Percentiles rank a stretch among this genome's conserved stretches.
Conservation (phyloP, 2,888 invertebrate species). For the Mechanitis messenoides region DNA sequence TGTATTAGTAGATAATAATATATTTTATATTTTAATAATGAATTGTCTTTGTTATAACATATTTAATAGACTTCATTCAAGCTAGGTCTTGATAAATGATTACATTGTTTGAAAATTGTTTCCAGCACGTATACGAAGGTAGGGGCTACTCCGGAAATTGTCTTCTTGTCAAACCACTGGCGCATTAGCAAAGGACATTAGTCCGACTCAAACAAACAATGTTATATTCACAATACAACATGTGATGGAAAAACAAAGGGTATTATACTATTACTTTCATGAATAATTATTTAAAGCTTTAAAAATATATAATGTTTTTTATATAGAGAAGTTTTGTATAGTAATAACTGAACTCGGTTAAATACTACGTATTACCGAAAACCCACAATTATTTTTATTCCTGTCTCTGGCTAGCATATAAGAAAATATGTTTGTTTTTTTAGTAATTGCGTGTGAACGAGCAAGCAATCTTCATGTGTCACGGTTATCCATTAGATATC, state of each 20-base stretch:
- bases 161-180: conserved; percentile 64
- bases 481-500: conserved; percentile 58
- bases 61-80: neutral
- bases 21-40: too few species aligned
- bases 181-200: conserved; percentile 70
- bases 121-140: conserved; percentile 65
- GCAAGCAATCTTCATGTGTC: conserved; percentile 48
- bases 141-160: conserved; percentile 71
- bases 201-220: conserved; percentile 44
- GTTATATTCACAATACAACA: conserved; percentile 56
- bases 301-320: too few species aligned
- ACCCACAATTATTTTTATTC: neutral
- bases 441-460: conserved; percentile 40
- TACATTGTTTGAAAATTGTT: conserved; percentile 67
- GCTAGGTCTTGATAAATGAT: conserved; percentile 48
- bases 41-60: too few species aligned
- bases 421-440: neutral
- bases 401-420: neutral
- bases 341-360: too few species aligned
- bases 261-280: neutral
- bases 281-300: neutral
- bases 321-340: too few species aligned
- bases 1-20: too few species aligned
- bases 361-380: too few species aligned
- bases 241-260: conserved; percentile 46